These are phyloP conservation scores for Neostethus bicornis DNA, from an alignment of 2,797 vertebrate species.

Conservation along the genomic window DNA sequence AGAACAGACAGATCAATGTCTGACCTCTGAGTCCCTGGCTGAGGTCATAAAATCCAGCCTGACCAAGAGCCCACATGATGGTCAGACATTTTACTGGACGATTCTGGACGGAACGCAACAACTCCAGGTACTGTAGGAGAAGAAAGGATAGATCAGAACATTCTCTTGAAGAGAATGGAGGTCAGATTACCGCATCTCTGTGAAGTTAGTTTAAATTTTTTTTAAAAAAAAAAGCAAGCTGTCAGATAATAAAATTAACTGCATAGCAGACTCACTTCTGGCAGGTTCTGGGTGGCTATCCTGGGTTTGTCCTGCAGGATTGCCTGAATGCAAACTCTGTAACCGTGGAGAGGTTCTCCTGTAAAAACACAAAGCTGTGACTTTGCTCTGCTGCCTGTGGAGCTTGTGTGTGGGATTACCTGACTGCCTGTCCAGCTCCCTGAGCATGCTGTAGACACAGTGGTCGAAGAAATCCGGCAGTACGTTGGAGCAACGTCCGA, in stretches of 20 bases:
- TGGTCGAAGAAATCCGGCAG: conserved; percentile 93
- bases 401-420: conserved; percentile 73
- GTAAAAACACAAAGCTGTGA: conserved; percentile 10
- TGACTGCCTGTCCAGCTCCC: conserved; percentile 88
- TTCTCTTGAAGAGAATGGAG: neutral
- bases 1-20: neutral
- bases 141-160: conserved; percentile 3
- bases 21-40: conserved; percentile 91
- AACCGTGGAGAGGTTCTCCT: conserved; percentile 94
- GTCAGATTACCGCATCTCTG: too few relatives aligned
- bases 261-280: conserved; percentile 82
- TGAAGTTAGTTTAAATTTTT: too few relatives aligned
- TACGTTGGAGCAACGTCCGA: conserved; percentile 72
- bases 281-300: conserved; percentile 85
- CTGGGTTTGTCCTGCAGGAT: conserved; percentile 89
- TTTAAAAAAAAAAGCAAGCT: conserved; percentile 12
- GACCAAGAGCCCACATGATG: conserved; percentile 95
- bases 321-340: conserved; percentile 94
- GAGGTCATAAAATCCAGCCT: conserved; percentile 90
- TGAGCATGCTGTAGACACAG: conserved; percentile 92
- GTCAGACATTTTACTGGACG: conserved; percentile 89
- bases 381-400: neutral
- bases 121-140: conserved; percentile 86
- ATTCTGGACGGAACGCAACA: conserved; percentile 90
- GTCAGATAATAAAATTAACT: neutral